Evolutionary conservation across 1,140 invertebrate species (phyloP).

Genomic region (Neotoxoptera formosana): DNA sequence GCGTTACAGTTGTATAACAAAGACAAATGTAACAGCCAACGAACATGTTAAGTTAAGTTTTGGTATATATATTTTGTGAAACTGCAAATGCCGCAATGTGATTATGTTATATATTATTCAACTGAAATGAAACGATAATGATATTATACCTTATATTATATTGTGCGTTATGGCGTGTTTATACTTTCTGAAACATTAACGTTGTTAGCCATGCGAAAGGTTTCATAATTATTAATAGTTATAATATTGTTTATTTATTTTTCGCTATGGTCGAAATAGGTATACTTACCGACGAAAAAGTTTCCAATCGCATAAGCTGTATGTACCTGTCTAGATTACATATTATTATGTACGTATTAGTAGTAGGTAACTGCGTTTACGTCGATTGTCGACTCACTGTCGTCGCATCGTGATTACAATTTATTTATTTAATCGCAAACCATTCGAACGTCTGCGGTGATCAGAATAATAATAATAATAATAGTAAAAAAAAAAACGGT

Average conservation of each 20-base stretch:
- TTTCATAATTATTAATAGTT: neutral
- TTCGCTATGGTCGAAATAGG: neutral
- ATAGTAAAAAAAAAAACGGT: neutral
- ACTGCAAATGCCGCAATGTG: neutral
- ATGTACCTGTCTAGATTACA: neutral
- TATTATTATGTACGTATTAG: neutral
- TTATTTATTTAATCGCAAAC: neutral
- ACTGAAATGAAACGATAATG: too few relatives aligned
- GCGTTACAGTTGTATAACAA: too few relatives aligned
- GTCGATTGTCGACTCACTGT: neutral
- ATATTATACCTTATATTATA: neutral
- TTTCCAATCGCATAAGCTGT: neutral
- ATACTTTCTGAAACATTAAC: neutral
- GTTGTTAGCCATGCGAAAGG: neutral
- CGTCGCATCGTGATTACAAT: neutral
- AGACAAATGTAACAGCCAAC: neutral
- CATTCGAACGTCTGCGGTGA: neutral
- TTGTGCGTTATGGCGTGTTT: neutral
- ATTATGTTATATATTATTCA: too few relatives aligned
- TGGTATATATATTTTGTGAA: neutral
- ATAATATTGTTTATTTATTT: neutral
- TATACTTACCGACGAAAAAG: neutral
- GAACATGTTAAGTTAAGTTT: neutral
- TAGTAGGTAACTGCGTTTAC: neutral
- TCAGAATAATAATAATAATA: neutral